These are phyloP conservation scores for Callospermophilus lateralis DNA, from an alignment of 2,113 vertebrate genomes.

Conservation along the genomic window DNA sequence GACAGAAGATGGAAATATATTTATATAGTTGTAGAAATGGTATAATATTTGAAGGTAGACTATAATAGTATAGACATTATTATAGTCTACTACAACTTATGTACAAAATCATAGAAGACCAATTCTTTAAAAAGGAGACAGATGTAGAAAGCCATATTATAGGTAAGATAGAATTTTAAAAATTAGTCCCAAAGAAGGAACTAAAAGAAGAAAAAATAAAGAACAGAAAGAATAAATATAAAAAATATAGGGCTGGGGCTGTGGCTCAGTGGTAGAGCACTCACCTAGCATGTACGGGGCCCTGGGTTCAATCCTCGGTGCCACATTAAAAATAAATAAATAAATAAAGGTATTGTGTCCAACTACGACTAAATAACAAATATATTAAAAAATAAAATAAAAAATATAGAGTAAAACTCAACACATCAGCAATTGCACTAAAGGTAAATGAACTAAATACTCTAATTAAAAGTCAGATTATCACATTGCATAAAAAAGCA, in stretches of 20 bases:
- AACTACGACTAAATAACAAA: too few relatives aligned
- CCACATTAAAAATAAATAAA: too few relatives aligned
- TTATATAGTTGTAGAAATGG: background rate
- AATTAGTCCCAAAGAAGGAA: background rate
- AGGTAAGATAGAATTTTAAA: constrained; percentile 16
- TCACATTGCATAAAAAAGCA: background rate
- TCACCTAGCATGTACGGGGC: too few relatives aligned
- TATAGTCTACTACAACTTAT: background rate
- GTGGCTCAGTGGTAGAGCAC: too few relatives aligned
- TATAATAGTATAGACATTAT: background rate
- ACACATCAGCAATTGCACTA: background rate
- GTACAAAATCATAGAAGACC: background rate
- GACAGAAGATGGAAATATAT: background rate
- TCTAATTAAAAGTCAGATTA: constrained; percentile 21
- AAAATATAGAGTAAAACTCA: background rate
- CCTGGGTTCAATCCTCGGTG: too few relatives aligned
- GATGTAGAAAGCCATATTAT: background rate
- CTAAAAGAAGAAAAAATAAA: background rate
- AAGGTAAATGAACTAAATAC: constrained; percentile 50
- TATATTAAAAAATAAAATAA: constrained; percentile 10
- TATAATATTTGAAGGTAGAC: background rate
- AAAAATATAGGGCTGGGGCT: background rate
- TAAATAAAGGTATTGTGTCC: too few relatives aligned
- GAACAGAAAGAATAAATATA: background rate
- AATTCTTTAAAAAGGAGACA: background rate